Conservation (phyloP, 1,140 invertebrate species). For the Leguminivora glycinivorella region DNA sequence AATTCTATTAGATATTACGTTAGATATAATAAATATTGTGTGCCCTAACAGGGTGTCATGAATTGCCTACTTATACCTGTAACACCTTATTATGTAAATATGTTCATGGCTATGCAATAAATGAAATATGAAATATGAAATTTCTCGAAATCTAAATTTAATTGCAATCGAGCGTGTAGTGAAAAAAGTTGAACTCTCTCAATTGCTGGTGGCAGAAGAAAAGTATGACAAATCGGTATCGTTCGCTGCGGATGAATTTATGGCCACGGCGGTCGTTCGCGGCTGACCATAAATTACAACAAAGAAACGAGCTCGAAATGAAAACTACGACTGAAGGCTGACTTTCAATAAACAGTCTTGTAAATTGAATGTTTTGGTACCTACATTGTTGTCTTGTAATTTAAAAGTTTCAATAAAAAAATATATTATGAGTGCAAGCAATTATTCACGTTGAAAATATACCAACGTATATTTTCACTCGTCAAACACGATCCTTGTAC, state of each 20-base stretch:
- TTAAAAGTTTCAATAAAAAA: not conserved
- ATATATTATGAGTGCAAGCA: too few species aligned
- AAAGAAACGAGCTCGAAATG: constrained; percentile 20
- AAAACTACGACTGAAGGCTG: constrained; percentile 2
- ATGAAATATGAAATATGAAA: too few species aligned
- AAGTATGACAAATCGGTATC: constrained; percentile 65
- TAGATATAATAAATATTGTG: too few species aligned
- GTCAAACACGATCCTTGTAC: not conserved
- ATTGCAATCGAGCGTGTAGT: constrained; percentile 31
- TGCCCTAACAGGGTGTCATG: too few species aligned
- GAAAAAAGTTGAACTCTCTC: constrained; percentile 39
- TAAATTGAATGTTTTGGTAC: not conserved
- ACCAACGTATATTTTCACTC: not conserved
- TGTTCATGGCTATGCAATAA: too few species aligned
- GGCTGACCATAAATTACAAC: constrained; percentile 26
- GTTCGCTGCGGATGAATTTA: constrained; percentile 34
- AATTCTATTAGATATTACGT: too few species aligned
- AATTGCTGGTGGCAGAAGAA: constrained; percentile 43
- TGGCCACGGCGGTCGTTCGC: constrained; percentile 18
- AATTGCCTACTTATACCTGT: too few species aligned
- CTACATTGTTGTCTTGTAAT: not conserved
- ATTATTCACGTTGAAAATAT: not conserved
- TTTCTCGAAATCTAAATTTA: not conserved
- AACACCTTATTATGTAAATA: too few species aligned
- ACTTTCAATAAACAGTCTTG: not conserved